Conservation (phyloP, 2,888 invertebrate species). For the Coronaproctus castanopsis region DNA sequence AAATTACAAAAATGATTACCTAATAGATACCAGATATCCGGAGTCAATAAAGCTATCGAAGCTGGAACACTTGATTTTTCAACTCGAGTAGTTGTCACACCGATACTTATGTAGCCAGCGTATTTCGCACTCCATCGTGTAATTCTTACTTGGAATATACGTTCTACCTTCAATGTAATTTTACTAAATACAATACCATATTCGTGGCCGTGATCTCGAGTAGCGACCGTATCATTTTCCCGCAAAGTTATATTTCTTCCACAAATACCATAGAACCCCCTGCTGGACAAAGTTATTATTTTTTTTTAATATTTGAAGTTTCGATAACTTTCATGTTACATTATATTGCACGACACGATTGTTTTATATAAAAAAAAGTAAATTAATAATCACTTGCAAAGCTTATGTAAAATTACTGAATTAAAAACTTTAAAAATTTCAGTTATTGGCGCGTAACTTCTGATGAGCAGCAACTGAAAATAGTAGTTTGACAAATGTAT, state of each 20-base stretch:
- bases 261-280: slow-evolving; percentile 20
- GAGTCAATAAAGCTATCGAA: slow-evolving; percentile 9
- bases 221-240: slow-evolving; percentile 43
- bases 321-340: no score
- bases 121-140: slow-evolving; percentile 39
- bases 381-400: no score
- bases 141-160: slow-evolving; percentile 52
- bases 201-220: slow-evolving; percentile 36
- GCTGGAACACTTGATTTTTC: slow-evolving; percentile 28
- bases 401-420: no score
- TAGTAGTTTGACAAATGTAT: no score
- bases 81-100: slow-evolving; percentile 43
- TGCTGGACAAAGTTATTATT: background rate
- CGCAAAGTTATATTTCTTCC: slow-evolving; percentile 49
- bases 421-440: no score
- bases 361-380: no score
- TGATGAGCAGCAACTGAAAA: no score
- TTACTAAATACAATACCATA: slow-evolving; percentile 50
- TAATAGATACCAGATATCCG: slow-evolving; percentile 15
- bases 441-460: no score
- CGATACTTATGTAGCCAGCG: slow-evolving; percentile 56
- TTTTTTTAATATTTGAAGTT: no score
- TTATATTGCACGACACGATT: no score
- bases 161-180: slow-evolving; percentile 46
- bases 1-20: no score